Evolutionary conservation across 2,797 vertebrate genomes (phyloP).

Genomic region (Hydrocynus forskahlii): DNA sequence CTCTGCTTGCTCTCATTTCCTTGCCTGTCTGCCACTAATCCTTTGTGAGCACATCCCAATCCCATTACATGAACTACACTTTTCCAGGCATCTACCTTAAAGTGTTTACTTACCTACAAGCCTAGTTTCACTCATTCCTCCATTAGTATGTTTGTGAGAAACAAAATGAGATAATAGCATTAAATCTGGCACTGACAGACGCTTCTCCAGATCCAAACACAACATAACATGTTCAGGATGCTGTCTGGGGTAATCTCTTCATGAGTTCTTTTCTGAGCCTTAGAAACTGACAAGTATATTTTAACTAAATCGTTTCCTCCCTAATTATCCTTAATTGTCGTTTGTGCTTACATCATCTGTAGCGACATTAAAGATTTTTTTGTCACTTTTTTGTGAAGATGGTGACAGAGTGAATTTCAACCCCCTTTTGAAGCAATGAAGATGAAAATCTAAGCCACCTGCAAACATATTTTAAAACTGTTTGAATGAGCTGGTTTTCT

Average conservation of each 20-base stretch:
- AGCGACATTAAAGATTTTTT: background rate
- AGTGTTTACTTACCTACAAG: slow-evolving; percentile 43
- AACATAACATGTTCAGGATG: background rate
- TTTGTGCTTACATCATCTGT: background rate
- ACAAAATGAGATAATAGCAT: slow-evolving; percentile 27
- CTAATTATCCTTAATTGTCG: background rate
- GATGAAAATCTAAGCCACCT: no score
- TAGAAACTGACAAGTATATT: background rate
- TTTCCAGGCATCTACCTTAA: slow-evolving; percentile 53
- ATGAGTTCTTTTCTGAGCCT: background rate
- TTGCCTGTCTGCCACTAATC: slow-evolving; percentile 72
- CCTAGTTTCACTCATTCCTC: slow-evolving; percentile 33
- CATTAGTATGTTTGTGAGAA: slow-evolving; percentile 29
- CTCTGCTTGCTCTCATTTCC: slow-evolving; percentile 78
- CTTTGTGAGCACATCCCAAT: slow-evolving; percentile 65
- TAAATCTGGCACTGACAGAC: slow-evolving; percentile 1
- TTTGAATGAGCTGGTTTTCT: no score
- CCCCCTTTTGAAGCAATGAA: no score
- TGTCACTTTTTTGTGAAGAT: background rate
- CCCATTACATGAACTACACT: slow-evolving; percentile 54
- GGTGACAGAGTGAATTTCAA: no score
- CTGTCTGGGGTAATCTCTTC: background rate
- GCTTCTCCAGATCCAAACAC: background rate
- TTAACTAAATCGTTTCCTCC: background rate
- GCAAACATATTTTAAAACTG: no score